Conservation (phyloP, 2,797 vertebrate species). For the Paratrypauchen microcephalus region DNA sequence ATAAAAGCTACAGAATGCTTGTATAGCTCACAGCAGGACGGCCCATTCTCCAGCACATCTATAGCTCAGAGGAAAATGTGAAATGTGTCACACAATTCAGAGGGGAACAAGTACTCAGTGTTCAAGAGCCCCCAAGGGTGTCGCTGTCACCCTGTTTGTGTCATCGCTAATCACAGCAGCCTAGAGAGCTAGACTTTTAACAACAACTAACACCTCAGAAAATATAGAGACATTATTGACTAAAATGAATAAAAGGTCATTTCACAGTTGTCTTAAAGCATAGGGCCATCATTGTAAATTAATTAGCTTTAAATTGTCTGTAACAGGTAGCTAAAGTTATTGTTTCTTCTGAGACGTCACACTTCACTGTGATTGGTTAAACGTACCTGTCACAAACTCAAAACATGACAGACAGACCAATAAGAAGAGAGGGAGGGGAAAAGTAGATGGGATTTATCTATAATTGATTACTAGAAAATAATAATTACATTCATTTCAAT, state of each 20-base stretch:
- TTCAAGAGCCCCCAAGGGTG: conserved; percentile 3
- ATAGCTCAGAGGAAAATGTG: conserved; percentile 38
- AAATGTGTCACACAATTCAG: conserved; percentile 34
- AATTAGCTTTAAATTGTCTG: neutral
- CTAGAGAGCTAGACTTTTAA: neutral
- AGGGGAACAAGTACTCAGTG: conserved; percentile 23
- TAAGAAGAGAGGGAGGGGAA: neutral
- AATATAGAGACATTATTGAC: neutral
- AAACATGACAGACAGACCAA: no score
- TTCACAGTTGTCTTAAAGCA: neutral
- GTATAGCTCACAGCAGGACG: conserved; percentile 28
- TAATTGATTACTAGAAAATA: no score
- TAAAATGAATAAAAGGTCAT: neutral
- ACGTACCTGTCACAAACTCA: neutral
- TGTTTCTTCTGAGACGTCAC: neutral
- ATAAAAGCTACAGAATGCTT: conserved; percentile 18
- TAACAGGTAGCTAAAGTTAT: neutral
- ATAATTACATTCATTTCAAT: no score
- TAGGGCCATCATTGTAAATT: neutral
- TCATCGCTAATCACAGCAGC: conserved; percentile 4
- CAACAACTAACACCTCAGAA: neutral
- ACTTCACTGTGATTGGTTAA: neutral
- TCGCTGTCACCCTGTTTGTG: conserved; percentile 27
- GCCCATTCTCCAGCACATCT: conserved; percentile 34
- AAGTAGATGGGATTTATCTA: no score